phyloP scores from a whole-genome alignment of 2,888 invertebrate genomes.

The Nemoura dubitans region DNA sequence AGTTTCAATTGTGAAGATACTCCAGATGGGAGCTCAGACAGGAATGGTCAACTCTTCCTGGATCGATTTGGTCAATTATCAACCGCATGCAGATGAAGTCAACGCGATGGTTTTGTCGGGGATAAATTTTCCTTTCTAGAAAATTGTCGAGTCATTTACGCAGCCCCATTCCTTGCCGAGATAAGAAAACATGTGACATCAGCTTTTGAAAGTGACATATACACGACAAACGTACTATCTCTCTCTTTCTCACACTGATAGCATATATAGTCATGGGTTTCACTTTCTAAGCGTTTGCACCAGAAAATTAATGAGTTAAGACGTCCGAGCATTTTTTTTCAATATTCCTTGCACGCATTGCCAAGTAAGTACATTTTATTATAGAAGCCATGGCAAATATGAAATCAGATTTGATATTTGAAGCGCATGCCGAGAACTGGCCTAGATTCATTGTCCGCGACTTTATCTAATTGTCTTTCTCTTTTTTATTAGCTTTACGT shows the following conservation, averaged over 20 bases:
- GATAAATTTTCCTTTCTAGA: neutral
- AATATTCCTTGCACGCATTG: neutral
- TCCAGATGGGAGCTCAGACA: too few species aligned
- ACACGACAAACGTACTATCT: neutral
- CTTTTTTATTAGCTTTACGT: conserved; percentile 12
- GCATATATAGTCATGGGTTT: neutral
- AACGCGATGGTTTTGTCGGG: neutral
- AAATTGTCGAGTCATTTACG: neutral
- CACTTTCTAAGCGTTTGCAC: conserved; percentile 7
- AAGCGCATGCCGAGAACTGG: conserved; percentile 7
- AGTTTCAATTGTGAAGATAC: too few species aligned
- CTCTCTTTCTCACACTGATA: neutral
- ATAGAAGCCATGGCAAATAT: neutral
- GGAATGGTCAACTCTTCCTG: neutral
- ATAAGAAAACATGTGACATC: neutral
- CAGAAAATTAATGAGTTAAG: neutral
- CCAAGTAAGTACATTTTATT: neutral
- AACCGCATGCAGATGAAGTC: neutral
- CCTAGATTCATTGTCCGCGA: neutral
- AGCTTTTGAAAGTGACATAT: neutral
- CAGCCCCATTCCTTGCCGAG: neutral
- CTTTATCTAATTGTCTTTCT: neutral
- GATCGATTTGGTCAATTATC: neutral
- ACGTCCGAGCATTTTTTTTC: neutral
- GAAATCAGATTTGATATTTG: neutral